phyloP scores from a whole-genome alignment of 2,888 invertebrate species.

The Temnothorax ravouxi region DNA sequence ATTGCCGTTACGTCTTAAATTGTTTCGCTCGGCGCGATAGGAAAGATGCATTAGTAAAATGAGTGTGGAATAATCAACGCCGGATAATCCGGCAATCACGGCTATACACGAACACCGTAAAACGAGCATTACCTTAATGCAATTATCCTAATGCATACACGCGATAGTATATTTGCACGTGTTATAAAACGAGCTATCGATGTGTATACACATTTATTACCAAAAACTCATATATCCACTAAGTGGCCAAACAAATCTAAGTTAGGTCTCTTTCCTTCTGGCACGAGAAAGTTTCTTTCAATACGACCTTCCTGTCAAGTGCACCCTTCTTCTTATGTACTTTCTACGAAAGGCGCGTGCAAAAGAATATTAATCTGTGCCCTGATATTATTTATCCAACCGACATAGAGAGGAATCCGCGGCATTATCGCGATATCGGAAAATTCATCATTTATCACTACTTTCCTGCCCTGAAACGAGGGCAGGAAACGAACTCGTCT shows the following conservation, averaged over 20 bases:
- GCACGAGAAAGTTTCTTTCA: not conserved
- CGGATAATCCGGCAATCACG: constrained; percentile 69
- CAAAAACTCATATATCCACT: not conserved
- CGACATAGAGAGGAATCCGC: not conserved
- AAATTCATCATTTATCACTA: constrained; percentile 22
- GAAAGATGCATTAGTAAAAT: constrained; percentile 69
- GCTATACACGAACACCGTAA: constrained; percentile 34
- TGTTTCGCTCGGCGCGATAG: not conserved
- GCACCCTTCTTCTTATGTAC: not conserved
- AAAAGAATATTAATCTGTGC: not conserved
- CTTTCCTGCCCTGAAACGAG: not conserved
- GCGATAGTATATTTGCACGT: constrained; percentile 55
- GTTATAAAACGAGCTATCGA: not conserved
- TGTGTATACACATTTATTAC: not conserved
- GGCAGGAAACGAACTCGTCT: not conserved
- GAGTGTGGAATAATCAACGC: constrained; percentile 55
- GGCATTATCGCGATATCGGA: not conserved
- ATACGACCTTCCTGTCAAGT: not conserved
- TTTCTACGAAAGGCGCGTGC: not conserved
- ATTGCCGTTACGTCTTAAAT: constrained; percentile 1
- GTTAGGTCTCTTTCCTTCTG: not conserved
- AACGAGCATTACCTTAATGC: constrained; percentile 49
- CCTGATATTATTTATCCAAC: constrained; percentile 4
- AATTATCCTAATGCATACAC: constrained; percentile 69
- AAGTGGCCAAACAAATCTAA: not conserved